Percentiles rank a stretch among this genome's conserved stretches.
Evolutionary conservation across 2,797 vertebrate species (phyloP).

Genomic region (Centropyge bicolor): DNA sequence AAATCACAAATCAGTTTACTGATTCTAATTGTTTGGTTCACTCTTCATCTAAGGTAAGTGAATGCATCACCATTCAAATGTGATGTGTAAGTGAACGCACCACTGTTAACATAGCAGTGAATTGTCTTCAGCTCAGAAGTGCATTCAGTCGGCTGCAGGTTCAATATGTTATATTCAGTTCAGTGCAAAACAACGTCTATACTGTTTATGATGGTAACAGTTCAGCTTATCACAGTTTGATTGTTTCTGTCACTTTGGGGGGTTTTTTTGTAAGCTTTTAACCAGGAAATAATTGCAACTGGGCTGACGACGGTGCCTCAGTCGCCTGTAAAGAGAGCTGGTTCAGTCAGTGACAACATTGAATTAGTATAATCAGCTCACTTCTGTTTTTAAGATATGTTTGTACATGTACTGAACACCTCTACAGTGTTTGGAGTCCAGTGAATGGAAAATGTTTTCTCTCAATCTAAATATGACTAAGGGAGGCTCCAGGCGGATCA

Average conservation of each 20-base stretch:
- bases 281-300: background rate
- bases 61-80: background rate
- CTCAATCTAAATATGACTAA: background rate
- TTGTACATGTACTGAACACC: background rate
- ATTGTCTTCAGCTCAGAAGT: background rate
- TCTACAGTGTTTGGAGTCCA: background rate
- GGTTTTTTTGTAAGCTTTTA: background rate
- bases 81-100: too few species aligned
- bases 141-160: background rate
- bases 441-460: background rate
- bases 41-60: background rate
- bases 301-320: background rate
- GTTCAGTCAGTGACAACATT: background rate
- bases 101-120: background rate
- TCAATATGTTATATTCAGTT: background rate
- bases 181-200: background rate
- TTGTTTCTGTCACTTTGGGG: background rate
- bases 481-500: background rate
- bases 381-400: background rate
- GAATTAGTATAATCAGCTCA: background rate
- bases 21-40: background rate
- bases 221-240: background rate
- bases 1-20: background rate
- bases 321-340: background rate
- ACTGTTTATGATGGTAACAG: too few species aligned